Evolutionary conservation across 1,140 invertebrate genomes (phyloP), one percentile per base, ranked within the genome.

Genomic region (Panagrolaimus sp.): DNA sequence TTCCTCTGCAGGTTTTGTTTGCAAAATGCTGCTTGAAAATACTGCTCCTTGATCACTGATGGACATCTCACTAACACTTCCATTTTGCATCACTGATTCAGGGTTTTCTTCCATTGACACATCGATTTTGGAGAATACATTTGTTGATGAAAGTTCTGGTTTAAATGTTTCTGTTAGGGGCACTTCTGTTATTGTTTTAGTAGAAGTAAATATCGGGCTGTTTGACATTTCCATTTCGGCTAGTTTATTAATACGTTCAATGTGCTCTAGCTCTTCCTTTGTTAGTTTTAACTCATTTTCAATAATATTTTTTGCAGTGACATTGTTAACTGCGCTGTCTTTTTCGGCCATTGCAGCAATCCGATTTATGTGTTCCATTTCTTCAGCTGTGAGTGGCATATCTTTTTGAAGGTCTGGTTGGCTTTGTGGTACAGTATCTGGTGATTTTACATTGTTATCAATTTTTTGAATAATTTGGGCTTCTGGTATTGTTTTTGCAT

Each of bases 221-320:
- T 66, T n/a, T 17, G 10, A 15, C 63, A 47, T 68, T 47, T 72
- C 52, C 21, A n/a, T 55, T 46, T 69, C 65, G 0, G 69, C 69
- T 45, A 70, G 21, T 69, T 46, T 17, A 28, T 69, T 43, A 32
- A 73, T 73, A 1, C 21, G 17, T 46, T 63, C 71, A 55, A 73
- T 73, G 12, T 72, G 71, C 47, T 45, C 72, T 14, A 75, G 10
- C 58, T 73, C 72, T 69, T 72, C 72, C 17, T 21, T 24, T 1
- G n/a, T 74, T 12, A 58, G 17, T 5, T 21, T 21, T 10, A 1
- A 14, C 26, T 24, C 21, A 67, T 26, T 46, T 15, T 10, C n/a
- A 2, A 10, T 17, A 10, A 38, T 7, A 4, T 38, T 7, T 38
- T 38, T 7, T 38, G 32, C 32, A 4, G 32, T 7, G 2, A 38